phyloP scores from a whole-genome alignment of 92 coral and sea anemone genomes.

The Paragorgia papillata region DNA sequence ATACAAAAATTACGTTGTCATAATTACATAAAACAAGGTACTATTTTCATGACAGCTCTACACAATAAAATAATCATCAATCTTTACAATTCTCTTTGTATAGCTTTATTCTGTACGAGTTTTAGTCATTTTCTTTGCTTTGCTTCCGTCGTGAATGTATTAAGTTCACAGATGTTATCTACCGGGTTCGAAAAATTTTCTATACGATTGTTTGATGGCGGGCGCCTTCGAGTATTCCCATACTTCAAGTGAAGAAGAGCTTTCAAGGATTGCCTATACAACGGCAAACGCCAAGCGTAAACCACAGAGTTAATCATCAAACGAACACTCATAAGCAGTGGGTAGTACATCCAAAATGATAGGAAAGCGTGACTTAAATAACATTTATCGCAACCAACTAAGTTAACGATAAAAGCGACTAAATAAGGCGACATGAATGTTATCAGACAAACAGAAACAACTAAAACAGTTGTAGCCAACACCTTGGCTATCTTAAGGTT shows the following conservation, averaged over 20 bases:
- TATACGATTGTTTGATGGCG: background rate
- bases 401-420: background rate
- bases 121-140: too few relatives aligned
- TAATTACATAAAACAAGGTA: too few relatives aligned
- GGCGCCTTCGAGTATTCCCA: background rate
- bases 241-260: background rate
- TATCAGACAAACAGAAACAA: conserved; percentile 7
- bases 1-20: too few relatives aligned
- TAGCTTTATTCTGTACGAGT: too few relatives aligned
- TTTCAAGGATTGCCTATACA: conserved; percentile 15
- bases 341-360: conserved; percentile 9
- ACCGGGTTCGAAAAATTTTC: background rate
- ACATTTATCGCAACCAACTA: background rate
- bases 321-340: background rate
- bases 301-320: conserved; percentile 6
- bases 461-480: background rate
- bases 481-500: conserved; percentile 6
- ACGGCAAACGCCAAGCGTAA: conserved; percentile 32
- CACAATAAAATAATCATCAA: too few relatives aligned
- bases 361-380: background rate
- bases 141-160: too few relatives aligned
- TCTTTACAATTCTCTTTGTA: too few relatives aligned
- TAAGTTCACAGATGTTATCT: background rate
- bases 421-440: background rate
- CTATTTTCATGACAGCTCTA: too few relatives aligned